Percentiles rank a stretch among this genome's conserved stretches.
Evolutionary conservation across 64 coral and sea anemone species (phyloP).

Genomic region (Anthopleura sola): DNA sequence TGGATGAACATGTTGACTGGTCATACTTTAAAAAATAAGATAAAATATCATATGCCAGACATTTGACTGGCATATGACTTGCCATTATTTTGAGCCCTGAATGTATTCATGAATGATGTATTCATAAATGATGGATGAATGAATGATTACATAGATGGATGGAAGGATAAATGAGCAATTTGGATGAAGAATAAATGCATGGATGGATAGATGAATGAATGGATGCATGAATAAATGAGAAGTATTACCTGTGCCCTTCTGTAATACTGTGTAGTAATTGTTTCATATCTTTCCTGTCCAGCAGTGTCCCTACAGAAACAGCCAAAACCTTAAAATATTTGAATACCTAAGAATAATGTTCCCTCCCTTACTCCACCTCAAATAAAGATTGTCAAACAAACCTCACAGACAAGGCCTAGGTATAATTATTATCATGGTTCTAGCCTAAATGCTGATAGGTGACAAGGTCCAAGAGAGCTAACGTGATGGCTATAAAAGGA

Average conservation of each 20-base stretch:
- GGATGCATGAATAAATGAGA: neutral
- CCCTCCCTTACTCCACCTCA: neutral
- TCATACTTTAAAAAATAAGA: too few relatives aligned
- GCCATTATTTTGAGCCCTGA: too few relatives aligned
- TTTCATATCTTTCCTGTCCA: constrained; percentile 98
- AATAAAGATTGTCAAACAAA: neutral
- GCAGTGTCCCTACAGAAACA: constrained; percentile 83
- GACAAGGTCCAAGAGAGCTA: neutral
- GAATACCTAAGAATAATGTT: neutral
- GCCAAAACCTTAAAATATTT: neutral
- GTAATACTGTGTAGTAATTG: constrained; percentile 99
- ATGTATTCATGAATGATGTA: too few relatives aligned
- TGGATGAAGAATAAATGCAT: neutral
- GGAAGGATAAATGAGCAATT: neutral
- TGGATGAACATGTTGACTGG: too few relatives aligned
- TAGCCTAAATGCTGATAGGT: neutral
- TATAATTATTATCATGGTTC: too few relatives aligned
- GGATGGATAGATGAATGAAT: neutral
- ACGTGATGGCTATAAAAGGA: neutral
- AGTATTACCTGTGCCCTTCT: constrained; percentile 85
- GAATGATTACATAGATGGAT: neutral
- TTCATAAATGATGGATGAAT: neutral
- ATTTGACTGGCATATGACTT: too few relatives aligned
- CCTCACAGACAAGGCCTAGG: neutral
- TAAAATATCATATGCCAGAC: too few relatives aligned